Percentiles rank a stretch among this genome's conserved stretches.
Evolutionary conservation across 2,797 vertebrate species (phyloP).

Genomic region (Buphagus erythrorhynchus): DNA sequence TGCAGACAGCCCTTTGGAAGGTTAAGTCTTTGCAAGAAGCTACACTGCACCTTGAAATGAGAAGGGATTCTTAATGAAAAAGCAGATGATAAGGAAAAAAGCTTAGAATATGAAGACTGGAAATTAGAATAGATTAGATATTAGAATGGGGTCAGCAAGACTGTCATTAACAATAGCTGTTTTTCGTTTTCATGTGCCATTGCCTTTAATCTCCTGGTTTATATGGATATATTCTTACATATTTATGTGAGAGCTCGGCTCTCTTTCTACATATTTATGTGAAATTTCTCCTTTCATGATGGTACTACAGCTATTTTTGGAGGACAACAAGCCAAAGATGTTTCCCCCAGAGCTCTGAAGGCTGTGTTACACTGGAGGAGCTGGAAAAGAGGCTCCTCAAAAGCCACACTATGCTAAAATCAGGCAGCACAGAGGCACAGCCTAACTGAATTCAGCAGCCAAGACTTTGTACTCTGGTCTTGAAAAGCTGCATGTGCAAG

Average conservation of each 20-base stretch:
- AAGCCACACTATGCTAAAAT: background rate
- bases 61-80: background rate
- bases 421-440: background rate
- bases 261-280: background rate
- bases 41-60: background rate
- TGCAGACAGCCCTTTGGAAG: background rate
- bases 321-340: background rate
- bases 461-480: background rate
- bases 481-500: background rate
- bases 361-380: background rate
- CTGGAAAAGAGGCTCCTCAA: background rate
- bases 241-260: background rate
- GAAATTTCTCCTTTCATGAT: background rate
- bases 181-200: accelerated
- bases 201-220: background rate
- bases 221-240: background rate
- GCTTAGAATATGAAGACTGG: background rate
- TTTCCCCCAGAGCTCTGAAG: background rate
- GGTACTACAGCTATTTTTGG: background rate
- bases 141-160: background rate
- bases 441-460: background rate
- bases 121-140: background rate
- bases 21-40: background rate
- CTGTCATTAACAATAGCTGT: background rate
- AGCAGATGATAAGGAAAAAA: background rate